A percentile compares a stretch with the other conserved stretches of the same genome.
These are phyloP conservation scores for Miltochrista miniata DNA, from an alignment of 2,888 invertebrate species.

Conservation along the genomic window DNA sequence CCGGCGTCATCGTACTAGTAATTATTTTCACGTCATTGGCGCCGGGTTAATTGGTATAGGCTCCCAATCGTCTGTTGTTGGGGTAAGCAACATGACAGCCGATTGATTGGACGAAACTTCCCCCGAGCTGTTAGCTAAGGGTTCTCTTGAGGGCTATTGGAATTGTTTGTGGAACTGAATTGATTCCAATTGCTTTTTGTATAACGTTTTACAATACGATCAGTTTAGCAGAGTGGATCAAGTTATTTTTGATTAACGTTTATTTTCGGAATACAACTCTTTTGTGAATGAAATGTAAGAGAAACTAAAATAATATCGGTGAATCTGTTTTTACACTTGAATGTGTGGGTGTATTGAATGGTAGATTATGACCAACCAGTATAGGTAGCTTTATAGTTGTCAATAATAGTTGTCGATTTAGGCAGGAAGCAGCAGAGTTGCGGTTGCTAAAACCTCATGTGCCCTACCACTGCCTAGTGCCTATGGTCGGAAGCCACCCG, in stretches of 20 bases:
- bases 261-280: not conserved
- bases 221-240: constrained; percentile 6
- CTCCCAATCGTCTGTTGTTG: constrained; percentile 26
- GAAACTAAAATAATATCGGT: too few relatives aligned
- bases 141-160: constrained; percentile 11
- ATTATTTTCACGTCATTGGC: too few relatives aligned
- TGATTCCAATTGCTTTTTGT: constrained; percentile 22
- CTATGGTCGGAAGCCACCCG: too few relatives aligned
- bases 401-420: too few relatives aligned
- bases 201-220: constrained; percentile 7
- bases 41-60: constrained; percentile 26
- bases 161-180: constrained; percentile 29
- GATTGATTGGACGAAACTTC: constrained; percentile 32
- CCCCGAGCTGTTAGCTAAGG: constrained; percentile 17
- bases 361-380: too few relatives aligned
- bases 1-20: too few relatives aligned
- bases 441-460: too few relatives aligned
- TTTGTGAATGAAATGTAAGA: not conserved
- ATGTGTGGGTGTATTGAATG: too few relatives aligned
- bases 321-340: too few relatives aligned
- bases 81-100: constrained; percentile 15
- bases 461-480: too few relatives aligned
- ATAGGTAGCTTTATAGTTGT: too few relatives aligned
- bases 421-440: too few relatives aligned
- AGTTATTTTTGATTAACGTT: constrained; percentile 2